Conservation (phyloP, 2,797 vertebrate species). For the Lithobates pipiens region DNA sequence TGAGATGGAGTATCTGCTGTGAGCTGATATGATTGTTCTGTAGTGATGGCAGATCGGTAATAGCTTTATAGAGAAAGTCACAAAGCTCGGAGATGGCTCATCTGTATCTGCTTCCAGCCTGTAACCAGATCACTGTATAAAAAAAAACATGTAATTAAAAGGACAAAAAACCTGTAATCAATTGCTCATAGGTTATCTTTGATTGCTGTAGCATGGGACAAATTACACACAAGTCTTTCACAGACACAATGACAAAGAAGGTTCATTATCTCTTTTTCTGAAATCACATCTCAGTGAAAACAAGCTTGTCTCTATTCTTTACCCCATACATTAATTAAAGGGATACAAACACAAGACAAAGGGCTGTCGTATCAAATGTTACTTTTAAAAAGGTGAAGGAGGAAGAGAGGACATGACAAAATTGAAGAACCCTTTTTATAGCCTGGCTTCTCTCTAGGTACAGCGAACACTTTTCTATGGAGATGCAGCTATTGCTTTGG, state of each 20-base stretch:
- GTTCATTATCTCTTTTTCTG: constrained; percentile 73
- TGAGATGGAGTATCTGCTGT: constrained; percentile 61
- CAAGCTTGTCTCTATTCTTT: constrained; percentile 77
- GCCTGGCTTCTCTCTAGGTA: constrained; percentile 64
- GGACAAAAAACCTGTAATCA: constrained; percentile 78
- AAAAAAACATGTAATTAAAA: constrained; percentile 81
- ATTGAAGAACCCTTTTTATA: constrained; percentile 57
- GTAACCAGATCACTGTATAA: constrained; percentile 76
- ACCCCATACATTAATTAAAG: constrained; percentile 79
- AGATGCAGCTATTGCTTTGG: constrained; percentile 71
- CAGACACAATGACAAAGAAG: constrained; percentile 68
- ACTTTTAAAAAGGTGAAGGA: constrained; percentile 63
- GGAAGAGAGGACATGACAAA: constrained; percentile 14
- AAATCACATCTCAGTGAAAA: constrained; percentile 74
- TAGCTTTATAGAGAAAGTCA: constrained; percentile 71
- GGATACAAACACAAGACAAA: constrained; percentile 75
- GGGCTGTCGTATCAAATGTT: constrained; percentile 73
- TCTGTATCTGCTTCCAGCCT: constrained; percentile 70
- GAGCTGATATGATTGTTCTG: constrained; percentile 68
- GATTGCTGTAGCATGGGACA: constrained; percentile 78
- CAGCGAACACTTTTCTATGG: constrained; percentile 62
- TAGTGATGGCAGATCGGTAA: constrained; percentile 66
- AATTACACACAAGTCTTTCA: constrained; percentile 75
- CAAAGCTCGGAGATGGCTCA: constrained; percentile 61
- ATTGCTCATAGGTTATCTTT: constrained; percentile 78